phyloP scores from a whole-genome alignment of 2,888 invertebrate genomes.

The Drosophila formosana region DNA sequence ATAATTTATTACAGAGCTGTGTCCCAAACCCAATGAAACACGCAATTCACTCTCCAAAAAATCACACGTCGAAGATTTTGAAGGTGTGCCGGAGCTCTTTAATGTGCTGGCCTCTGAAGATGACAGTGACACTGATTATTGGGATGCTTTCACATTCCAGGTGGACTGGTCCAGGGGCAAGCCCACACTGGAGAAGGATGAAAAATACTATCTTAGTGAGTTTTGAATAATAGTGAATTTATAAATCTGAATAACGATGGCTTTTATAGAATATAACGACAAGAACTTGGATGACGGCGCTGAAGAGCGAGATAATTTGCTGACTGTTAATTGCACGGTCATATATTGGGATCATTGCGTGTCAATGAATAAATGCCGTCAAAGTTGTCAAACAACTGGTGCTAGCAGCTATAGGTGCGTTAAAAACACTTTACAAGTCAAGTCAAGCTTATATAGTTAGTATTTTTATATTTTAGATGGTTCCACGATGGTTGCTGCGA shows the following conservation, averaged over 20 bases:
- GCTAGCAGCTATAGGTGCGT: slow-evolving; percentile 84
- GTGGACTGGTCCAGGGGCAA: slow-evolving; percentile 87
- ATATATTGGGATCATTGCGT: slow-evolving; percentile 95
- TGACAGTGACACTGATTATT: slow-evolving; percentile 86
- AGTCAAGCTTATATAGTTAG: background rate
- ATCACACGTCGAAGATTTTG: slow-evolving; percentile 94
- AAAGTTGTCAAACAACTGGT: slow-evolving; percentile 88
- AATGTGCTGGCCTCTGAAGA: slow-evolving; percentile 91
- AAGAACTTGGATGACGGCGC: slow-evolving; percentile 86
- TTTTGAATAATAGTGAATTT: too few species aligned
- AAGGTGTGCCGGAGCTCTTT: slow-evolving; percentile 93
- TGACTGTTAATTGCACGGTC: slow-evolving; percentile 94
- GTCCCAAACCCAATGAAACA: slow-evolving; percentile 93
- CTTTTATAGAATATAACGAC: slow-evolving; percentile 88
- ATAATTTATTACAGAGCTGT: slow-evolving; percentile 89
- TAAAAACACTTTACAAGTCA: background rate
- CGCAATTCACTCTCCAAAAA: slow-evolving; percentile 90
- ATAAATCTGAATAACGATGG: background rate
- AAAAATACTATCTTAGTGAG: slow-evolving; percentile 91
- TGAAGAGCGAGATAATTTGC: slow-evolving; percentile 86
- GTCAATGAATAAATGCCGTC: slow-evolving; percentile 94
- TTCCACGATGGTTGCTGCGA: slow-evolving; percentile 98
- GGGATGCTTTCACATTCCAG: slow-evolving; percentile 94
- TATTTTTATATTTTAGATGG: slow-evolving; percentile 86
- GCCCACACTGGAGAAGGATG: slow-evolving; percentile 89